These are phyloP conservation scores for Epistrophella euchroma DNA, from an alignment of 2,888 invertebrate species.

Conservation along the genomic window DNA sequence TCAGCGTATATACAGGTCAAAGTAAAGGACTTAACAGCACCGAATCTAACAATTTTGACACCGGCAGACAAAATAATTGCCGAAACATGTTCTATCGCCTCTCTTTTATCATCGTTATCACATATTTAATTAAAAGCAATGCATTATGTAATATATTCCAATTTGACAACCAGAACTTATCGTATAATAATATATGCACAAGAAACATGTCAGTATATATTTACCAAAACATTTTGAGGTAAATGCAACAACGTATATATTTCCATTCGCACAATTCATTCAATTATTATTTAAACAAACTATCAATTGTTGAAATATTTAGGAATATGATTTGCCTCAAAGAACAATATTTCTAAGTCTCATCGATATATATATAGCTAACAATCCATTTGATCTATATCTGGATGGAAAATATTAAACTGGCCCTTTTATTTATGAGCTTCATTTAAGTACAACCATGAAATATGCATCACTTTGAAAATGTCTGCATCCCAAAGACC, in stretches of 20 bases:
- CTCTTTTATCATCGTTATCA: background rate
- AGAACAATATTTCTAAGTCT: constrained; percentile 14
- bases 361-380: background rate
- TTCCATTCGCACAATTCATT: constrained; percentile 17
- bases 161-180: constrained; percentile 11
- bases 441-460: constrained; percentile 37
- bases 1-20: too few species aligned
- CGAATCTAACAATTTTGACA: too few species aligned
- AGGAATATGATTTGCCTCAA: background rate
- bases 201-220: background rate
- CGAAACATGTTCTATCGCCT: too few species aligned
- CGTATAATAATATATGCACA: background rate
- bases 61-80: too few species aligned
- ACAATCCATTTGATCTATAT: background rate
- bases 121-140: constrained; percentile 2
- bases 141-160: constrained; percentile 1
- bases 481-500: constrained; percentile 34
- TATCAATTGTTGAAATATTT: background rate
- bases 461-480: constrained; percentile 44
- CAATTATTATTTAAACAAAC: constrained; percentile 22
- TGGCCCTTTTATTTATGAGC: constrained; percentile 37
- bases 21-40: too few species aligned
- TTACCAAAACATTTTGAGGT: constrained; percentile 12
- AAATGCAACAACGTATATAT: background rate
- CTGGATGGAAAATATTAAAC: constrained; percentile 39